Evolutionary conservation across 2,888 invertebrate genomes (phyloP).

Genomic region (Ametastegia equiseti): DNA sequence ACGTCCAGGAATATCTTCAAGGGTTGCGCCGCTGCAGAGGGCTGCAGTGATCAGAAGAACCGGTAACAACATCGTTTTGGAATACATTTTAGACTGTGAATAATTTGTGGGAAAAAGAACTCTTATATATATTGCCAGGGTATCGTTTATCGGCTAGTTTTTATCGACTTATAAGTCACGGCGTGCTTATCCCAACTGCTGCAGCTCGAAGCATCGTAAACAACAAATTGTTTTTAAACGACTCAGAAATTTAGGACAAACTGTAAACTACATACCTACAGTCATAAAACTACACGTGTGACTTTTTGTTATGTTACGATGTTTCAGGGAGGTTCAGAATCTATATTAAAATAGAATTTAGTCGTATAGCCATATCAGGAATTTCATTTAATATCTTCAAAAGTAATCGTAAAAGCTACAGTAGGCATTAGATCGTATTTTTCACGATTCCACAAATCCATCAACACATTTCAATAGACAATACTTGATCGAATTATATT

Average conservation of each 20-base stretch:
- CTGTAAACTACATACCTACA: neutral
- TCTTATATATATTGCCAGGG: neutral
- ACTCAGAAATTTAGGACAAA: constrained; percentile 14
- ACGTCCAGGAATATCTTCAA: neutral
- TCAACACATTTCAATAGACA: neutral
- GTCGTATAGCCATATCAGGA: neutral
- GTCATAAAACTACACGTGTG: neutral
- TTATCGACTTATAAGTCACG: neutral
- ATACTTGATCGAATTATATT: neutral
- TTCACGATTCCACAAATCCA: neutral
- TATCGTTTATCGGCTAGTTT: neutral
- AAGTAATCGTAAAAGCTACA: neutral
- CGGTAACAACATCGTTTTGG: neutral
- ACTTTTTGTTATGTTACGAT: neutral
- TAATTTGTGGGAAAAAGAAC: neutral
- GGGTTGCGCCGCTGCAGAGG: neutral
- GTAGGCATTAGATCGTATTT: neutral
- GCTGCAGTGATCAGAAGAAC: neutral
- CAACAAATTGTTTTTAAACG: constrained; percentile 42
- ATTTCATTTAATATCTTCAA: neutral
- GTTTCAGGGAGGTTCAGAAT: neutral
- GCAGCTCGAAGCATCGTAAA: neutral
- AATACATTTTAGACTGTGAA: constrained; percentile 25
- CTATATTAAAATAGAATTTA: no score
- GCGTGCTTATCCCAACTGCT: neutral